These are phyloP conservation scores for Mustela erminea DNA, from an alignment of 2,797 vertebrate genomes.

Conservation along the genomic window DNA sequence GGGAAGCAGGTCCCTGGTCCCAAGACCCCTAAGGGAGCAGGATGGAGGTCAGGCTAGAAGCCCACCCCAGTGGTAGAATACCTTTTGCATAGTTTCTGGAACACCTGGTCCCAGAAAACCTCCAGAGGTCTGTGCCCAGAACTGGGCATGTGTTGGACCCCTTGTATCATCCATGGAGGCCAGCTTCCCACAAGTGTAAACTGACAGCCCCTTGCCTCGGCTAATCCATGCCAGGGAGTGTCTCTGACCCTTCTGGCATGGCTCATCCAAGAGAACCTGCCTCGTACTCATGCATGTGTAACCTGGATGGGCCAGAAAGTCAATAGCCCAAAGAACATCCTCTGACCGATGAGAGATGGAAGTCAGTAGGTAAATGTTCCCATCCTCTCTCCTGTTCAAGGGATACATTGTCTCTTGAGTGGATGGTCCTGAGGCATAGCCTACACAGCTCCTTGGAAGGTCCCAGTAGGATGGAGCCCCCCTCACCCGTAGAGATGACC, in stretches of 20 bases:
- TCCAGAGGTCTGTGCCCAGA: not conserved
- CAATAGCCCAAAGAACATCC: not conserved
- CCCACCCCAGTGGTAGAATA: not conserved
- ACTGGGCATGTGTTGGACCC: not conserved
- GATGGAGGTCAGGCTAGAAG: not conserved
- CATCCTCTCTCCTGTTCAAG: not conserved
- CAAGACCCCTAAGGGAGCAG: not conserved
- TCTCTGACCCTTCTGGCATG: not conserved
- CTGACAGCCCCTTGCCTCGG: not conserved
- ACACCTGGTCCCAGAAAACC: not conserved
- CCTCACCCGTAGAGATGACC: not conserved
- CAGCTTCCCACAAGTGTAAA: not conserved
- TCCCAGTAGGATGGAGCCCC: not conserved
- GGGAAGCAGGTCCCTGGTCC: not conserved
- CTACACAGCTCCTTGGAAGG: not conserved
- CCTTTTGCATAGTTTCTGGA: not conserved
- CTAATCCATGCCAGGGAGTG: not conserved
- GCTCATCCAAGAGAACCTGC: not conserved
- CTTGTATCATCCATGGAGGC: not conserved
- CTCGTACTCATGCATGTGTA: not conserved
- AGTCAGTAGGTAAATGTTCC: not conserved
- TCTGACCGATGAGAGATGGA: not conserved
- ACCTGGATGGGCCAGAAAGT: not conserved
- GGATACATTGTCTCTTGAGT: not conserved
- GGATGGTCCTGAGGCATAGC: not conserved